Evolutionary conservation across 2,888 invertebrate genomes (phyloP), one percentile per base, ranked within the genome.

Genomic region (Isotomurus palustris): DNA sequence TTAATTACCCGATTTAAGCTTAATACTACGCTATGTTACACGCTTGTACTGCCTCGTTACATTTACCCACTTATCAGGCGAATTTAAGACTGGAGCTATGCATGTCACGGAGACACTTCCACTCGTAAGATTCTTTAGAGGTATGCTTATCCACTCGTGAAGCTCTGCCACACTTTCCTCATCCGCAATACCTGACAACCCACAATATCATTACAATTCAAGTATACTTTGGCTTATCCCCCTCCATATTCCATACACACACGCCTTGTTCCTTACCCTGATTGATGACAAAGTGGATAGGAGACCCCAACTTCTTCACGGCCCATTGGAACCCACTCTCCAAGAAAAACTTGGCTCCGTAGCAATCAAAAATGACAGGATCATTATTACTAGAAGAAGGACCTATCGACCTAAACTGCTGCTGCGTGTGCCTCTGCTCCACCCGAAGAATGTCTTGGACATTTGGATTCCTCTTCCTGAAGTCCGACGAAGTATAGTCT

Each of bases 271-370:
- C 21, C 22, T 24, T 44, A 63, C 63, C 55, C 51, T 52, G 51
- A n/a, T 55, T 58, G 17, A 41, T 43, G 28, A 55, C 27, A 52
- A 60, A 55, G 28, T 60, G 54, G 1, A 51, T 22, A 14, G 57
- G 43, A 24, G 49, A 57, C 24, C 55, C 55, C 1, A 14, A 2
- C 32, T 28, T 55, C 21, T 58, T 48, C 3, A 52, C 12, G 12
- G 50, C 60, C 60, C 59, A 63, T 24, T 63, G 63, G 49, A 63
- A 60, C 29, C 60, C 60, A 1, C 40, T 52, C 1, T 59, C 44
- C 24, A 60, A 38, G 40, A 60, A 51, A 27, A 60, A 41, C 28
- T 60, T 60, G 3, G 59, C 55, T 1, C 57, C 63, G n/a, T 35
- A 48, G 35, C 63, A 63, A 14, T 53, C 48, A 47, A 63, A 63